Base-by-base conservation (phyloP, 2,888 invertebrate species). In the Zygothrica quintamaculata region DNA sequence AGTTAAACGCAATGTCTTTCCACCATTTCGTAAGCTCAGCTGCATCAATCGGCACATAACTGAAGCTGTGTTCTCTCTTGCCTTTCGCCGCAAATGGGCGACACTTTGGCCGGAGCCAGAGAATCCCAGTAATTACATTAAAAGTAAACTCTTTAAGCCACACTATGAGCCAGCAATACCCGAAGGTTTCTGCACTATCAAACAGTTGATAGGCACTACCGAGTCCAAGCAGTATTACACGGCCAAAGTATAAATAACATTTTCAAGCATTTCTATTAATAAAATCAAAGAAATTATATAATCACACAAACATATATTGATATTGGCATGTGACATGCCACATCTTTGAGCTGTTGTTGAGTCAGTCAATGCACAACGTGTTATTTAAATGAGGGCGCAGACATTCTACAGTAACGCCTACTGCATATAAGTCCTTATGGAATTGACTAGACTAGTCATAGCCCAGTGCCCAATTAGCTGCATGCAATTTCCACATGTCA, bases 401-500 rank as follows among this genome's bases (percentile, higher is more conserved):
- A 22, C 18, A 22, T 22, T 22, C 18, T 22, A 22, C 5, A 5
- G 18, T 22, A 22, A 22, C 18, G 18, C 18, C 18, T 31, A 44
- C 26, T 36, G 16, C 36, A 34, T 68, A 13, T n/a, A 29, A 26
- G 42, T 61, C 58, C 50, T 51, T 11, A 31, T 56, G 13, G 31
- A 65, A 51, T 51, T 34, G 36, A 8, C n/a, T n/a, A 55, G 71
- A 68, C 66, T 62, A 70, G 61, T 69, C 64, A 44, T 53, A 47
- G 60, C 42, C 61, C 36, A n/a, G 37, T 43, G 64, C 60, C 59
- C 88, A 84, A 84, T 84, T 84, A 88, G 77, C 70, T 84, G 84
- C 84, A 86, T 86, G 82, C 82, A 67, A 78, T 69, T 75, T 59
- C 53, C 76, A 47, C 70, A 70, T 85, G 84, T 81, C 85, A 84